Percentiles rank a stretch among this genome's conserved stretches.
These are phyloP conservation scores for Microcebus lehilahytsara DNA, from an alignment of 2,113 vertebrate species.

Conservation along the genomic window DNA sequence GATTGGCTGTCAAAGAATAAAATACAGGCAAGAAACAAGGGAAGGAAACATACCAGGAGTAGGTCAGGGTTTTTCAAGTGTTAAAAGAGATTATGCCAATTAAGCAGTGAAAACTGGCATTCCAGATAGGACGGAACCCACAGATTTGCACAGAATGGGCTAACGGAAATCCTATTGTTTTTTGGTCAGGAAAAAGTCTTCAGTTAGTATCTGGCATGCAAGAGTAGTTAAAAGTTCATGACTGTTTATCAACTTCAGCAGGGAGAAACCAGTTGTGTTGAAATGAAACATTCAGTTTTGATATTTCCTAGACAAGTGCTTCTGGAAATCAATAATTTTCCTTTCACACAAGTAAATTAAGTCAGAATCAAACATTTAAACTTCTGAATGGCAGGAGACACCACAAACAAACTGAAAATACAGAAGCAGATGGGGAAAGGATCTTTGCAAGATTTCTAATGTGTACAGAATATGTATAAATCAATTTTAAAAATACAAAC, in stretches of 20 bases:
- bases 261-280: background rate
- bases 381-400: background rate
- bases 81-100: background rate
- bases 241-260: background rate
- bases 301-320: background rate
- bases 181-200: background rate
- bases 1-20: background rate
- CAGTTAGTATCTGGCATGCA: background rate
- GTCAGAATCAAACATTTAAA: background rate
- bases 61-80: background rate
- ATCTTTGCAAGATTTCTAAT: background rate
- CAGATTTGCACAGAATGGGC: background rate
- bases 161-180: background rate
- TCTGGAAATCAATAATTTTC: background rate
- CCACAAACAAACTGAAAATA: background rate
- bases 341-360: background rate
- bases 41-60: background rate
- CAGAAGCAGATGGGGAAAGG: background rate
- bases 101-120: background rate
- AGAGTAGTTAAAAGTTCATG: slow-evolving; percentile 2
- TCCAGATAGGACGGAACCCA: background rate
- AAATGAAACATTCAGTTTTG: background rate
- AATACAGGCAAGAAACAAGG: background rate
- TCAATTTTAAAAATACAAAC: background rate
- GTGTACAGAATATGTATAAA: background rate